A percentile compares a stretch with the other conserved stretches of the same genome.
Evolutionary conservation across 2,888 invertebrate genomes (phyloP).

Genomic region (Dione vanillae): DNA sequence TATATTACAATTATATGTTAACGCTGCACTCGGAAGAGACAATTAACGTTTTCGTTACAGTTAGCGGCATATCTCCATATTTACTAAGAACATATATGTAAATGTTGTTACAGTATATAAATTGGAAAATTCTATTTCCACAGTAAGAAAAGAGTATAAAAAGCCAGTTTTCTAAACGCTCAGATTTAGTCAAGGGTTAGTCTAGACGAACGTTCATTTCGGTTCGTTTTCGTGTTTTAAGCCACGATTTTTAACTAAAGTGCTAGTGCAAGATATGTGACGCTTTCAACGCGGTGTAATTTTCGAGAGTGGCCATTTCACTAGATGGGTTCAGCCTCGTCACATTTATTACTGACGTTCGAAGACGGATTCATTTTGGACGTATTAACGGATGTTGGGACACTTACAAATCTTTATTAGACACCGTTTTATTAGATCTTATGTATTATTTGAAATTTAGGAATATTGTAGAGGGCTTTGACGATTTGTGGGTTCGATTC

Average conservation of each 20-base stretch:
- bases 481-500: too few relatives aligned
- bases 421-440: too few relatives aligned
- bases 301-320: conserved; percentile 26
- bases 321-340: conserved; percentile 11
- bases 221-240: conserved; percentile 34
- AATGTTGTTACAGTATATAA: neutral
- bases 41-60: too few relatives aligned
- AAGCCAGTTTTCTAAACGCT: neutral
- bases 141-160: neutral
- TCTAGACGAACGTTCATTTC: conserved; percentile 21
- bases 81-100: neutral
- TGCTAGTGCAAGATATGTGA: conserved; percentile 23
- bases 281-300: conserved; percentile 31
- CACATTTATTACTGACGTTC: conserved; percentile 2
- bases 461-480: too few relatives aligned
- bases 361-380: conserved; percentile 4
- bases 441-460: too few relatives aligned
- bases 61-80: too few relatives aligned
- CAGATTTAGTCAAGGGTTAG: conserved; percentile 4
- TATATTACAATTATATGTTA: too few relatives aligned
- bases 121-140: neutral
- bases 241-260: conserved; percentile 33
- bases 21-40: too few relatives aligned
- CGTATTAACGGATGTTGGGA: neutral
- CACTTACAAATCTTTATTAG: neutral